Evolutionary conservation across 2,113 vertebrate genomes (phyloP).

Genomic region (Ptyas mucosa): DNA sequence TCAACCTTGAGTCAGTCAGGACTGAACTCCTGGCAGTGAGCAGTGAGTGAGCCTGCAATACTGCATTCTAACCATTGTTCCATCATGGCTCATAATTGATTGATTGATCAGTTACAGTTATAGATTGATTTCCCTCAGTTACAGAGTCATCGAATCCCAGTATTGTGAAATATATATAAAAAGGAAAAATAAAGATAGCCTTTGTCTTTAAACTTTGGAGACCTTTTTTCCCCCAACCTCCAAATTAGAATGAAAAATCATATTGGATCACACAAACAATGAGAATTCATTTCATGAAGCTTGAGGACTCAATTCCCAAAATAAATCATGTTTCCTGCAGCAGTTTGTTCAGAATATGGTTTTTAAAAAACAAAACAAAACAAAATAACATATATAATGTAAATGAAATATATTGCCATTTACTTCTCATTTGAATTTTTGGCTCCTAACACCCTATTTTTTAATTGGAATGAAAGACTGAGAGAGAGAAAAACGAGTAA

Average conservation of each 20-base stretch:
- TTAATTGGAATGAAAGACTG: slow-evolving; percentile 54
- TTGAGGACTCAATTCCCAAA: not conserved
- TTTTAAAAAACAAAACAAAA: too few species aligned
- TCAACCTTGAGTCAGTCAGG: too few species aligned
- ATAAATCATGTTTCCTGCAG: not conserved
- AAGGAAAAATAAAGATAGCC: too few species aligned
- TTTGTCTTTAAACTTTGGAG: not conserved
- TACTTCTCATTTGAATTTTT: slow-evolving; percentile 44
- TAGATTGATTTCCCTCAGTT: too few species aligned
- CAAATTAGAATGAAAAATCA: not conserved
- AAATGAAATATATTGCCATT: slow-evolving; percentile 31
- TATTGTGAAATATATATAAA: too few species aligned
- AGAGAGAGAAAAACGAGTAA: not conserved
- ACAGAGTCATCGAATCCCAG: too few species aligned
- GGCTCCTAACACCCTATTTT: slow-evolving; percentile 34
- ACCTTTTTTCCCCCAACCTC: fast-evolving
- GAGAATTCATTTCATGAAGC: fast-evolving
- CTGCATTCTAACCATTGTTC: too few species aligned
- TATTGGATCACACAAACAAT: not conserved
- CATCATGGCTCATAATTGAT: too few species aligned
- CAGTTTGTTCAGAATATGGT: slow-evolving; percentile 3
- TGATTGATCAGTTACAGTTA: too few species aligned
- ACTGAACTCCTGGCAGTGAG: too few species aligned
- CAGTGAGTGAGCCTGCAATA: too few species aligned
- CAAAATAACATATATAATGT: not conserved